Evolutionary conservation across 2,888 invertebrate species (phyloP), one percentile per base, ranked within the genome.

Genomic region (Meteorus cinctellus): DNA sequence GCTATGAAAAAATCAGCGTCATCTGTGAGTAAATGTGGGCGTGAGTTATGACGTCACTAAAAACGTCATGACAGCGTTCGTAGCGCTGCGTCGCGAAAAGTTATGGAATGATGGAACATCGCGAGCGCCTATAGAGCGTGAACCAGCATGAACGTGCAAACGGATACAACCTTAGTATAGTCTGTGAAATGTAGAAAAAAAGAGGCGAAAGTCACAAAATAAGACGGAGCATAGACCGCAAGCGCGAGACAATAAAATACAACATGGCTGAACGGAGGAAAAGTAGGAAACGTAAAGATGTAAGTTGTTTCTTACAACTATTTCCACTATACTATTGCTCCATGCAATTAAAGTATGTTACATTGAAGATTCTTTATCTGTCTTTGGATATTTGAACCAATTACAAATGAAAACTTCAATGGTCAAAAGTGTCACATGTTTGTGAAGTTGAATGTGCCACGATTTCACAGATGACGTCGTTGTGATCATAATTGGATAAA

Each of bases 221-320:
- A 24, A 24, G 24, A 24, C 24, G 24, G 2, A 8, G 34, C 8
- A 29, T 16, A 69, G 59, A 51, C 65, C 84, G 82, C 82, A 82
- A 75, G 82, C 82, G 82, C 80, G 71, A 41, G 60, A 76, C 77
- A 70, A 77, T 74, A 83, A 86, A 84, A 84, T 81, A 86, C 84
- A 91, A 91, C 86, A 92, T 93, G 92, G 92, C 92, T 88, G 93
- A 93, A 84, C 93, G 92, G 89, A 92, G 92, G 88, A 93, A 92
- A 91, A 92, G 91, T 83, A 92, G 92, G 89, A 93, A 92, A 85
- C 92, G 92, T 83, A 93, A 92, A 90, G 92, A 93, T 89, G 93
- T 93, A 90, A 91, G 90, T 81, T 79, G 79, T 34, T 69, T 82
- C 80, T 84, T 72, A n/a, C n/a, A 69, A 45, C 19, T 24, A 12